Base-by-base conservation (phyloP, 2,113 vertebrate genomes). In the Lethenteron reissneri region DNA sequence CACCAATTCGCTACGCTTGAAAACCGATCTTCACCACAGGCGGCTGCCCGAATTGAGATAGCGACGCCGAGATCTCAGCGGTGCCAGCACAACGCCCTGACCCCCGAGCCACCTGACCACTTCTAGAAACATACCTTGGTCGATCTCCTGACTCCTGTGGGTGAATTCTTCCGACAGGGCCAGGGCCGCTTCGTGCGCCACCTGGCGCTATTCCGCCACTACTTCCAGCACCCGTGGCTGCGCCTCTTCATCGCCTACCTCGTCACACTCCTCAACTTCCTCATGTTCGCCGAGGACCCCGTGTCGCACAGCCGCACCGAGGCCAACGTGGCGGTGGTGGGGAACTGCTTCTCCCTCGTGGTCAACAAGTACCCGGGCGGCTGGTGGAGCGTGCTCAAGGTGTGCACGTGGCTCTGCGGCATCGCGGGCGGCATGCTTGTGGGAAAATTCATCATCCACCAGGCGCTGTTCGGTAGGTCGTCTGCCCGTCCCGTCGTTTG, bases 141-240 rank as follows among this genome's bases (percentile, higher is more conserved):
- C 41, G 41, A 2, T 5, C 7, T 41, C 41, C 41, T 41, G 41
- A 41, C 41, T 41, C 41, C 41, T 41, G 41, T 41, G 41, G 41
- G 41, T 41, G 41, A 41, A 41, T 41, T 41, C 41, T 41, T 41
- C 41, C 41, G 41, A 41, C n/a, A 64, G 21, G 60, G 14, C 60
- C 14, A 68, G 11, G 25, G 9, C 25, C n/a, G n/a, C 64, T 68
- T 68, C 11, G n/a, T 68, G 10, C 25, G n/a, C n/a, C 64, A 68
- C 10, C 64, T 68, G 64, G 9, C 8, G 25, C 10, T 10, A 9
- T 97, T 97, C 72, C 91, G 89, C 69, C 96, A 99, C 78, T 97
- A 96, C 79, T 97, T 99, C 80, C 92, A 97, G 83, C 94, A 99
- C 76, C 94, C 94, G 0, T 99, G 94, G 94, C 92, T 86, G 70